A percentile compares a stretch with the other conserved stretches of the same genome.
These are phyloP conservation scores for Chionis minor DNA, from an alignment of 2,113 vertebrate species.

Conservation along the genomic window DNA sequence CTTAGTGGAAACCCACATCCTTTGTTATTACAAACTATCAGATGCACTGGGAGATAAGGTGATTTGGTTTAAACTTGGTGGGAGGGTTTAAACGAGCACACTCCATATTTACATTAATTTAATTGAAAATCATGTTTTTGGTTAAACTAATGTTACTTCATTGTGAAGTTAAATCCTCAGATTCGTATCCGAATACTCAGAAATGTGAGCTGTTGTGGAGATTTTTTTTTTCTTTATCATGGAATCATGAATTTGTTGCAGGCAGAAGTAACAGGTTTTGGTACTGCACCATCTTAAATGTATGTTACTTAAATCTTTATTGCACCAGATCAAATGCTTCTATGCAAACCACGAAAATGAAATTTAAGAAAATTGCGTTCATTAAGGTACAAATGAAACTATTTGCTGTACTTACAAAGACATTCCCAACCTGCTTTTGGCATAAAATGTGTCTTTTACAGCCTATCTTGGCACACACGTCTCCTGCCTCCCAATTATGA, in stretches of 20 bases:
- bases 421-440: conserved; percentile 62
- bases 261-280: conserved; percentile 5
- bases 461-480: conserved; percentile 32
- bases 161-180: background rate
- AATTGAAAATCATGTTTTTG: background rate
- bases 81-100: background rate
- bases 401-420: conserved; percentile 54
- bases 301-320: conserved; percentile 30
- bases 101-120: background rate
- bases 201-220: background rate
- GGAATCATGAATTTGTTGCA: background rate
- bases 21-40: background rate
- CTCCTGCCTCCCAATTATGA: conserved; percentile 55
- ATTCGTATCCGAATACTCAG: background rate
- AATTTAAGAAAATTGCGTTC: conserved; percentile 53
- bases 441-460: conserved; percentile 58
- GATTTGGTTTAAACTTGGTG: background rate
- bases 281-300: background rate
- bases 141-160: background rate
- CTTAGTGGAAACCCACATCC: rapidly evolving
- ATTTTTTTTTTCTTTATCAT: background rate
- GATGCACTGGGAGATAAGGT: background rate
- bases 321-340: conserved; percentile 46
- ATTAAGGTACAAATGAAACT: conserved; percentile 60
- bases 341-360: conserved; percentile 47